Evolutionary conservation across 2,888 invertebrate genomes (phyloP), one percentile per base, ranked within the genome.

Genomic region (Melipona beecheii): DNA sequence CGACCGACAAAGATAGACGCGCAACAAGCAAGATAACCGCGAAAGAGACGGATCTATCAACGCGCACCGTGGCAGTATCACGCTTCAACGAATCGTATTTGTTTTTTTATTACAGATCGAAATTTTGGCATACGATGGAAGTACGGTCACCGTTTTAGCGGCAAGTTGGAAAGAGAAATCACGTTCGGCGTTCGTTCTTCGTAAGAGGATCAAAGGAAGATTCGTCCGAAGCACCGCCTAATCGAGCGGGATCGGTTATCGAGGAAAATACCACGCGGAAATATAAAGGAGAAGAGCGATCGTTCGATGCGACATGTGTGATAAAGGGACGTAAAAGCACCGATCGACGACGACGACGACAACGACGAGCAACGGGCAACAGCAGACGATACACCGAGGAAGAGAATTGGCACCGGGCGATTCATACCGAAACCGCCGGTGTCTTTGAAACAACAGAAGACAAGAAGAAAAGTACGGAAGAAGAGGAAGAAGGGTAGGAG

Each of bases 81-180:
- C 68, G 36, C 27, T 60, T 83, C n/a, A 83, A 62, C 36, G 64
- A 64, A 56, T 52, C 71, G 71, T 75, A 64, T 75, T 52, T 83
- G 62, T 36, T 62, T 71, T 83, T 65, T 79, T 68, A 58, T 89
- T 89, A 54, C 89, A 89, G 89, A 86, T 89, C 84, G 75, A 80
- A 81, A 74, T 36, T 66, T 78, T 69, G 79, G 73, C 84, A 79
- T 80, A 62, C 78, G 73, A 84, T 74, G 81, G 73, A 56, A 60
- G 71, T 68, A 73, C 80, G 78, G 69, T 79, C 66, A 64, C 66
- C 43, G 73, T 70, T 76, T 68, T 85, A 85, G 50, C 74, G 65
- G 36, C 75, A 49, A 62, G 24, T 81, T 78, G 75, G 74, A 66
- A 65, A 56, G 70, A 50, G 56, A 72, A 74, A 70, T 43, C 73